Conservation (phyloP, 2,113 vertebrate genomes). For the Vireo altiloquus region DNA sequence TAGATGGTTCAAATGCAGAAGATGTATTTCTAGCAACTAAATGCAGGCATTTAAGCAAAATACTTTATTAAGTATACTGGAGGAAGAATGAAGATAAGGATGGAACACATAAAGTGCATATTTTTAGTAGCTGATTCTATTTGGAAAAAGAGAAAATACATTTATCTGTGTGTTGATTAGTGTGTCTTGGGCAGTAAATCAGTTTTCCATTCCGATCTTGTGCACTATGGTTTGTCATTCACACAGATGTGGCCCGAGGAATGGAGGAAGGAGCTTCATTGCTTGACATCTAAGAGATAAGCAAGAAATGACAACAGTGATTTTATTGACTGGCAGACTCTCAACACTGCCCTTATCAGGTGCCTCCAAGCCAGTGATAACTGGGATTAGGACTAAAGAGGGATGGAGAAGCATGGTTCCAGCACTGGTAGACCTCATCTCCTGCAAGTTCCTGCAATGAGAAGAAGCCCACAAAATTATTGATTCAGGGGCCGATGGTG, state of each 20-base stretch:
- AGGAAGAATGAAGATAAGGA: not conserved
- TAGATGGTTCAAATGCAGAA: not conserved
- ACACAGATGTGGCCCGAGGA: not conserved
- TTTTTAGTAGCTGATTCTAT: not conserved
- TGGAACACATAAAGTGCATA: not conserved
- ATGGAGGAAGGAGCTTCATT: not conserved
- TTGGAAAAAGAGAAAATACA: not conserved
- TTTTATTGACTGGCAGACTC: not conserved
- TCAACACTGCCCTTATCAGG: not conserved
- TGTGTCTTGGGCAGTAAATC: not conserved
- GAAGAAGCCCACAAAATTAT: not conserved
- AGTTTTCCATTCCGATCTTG: not conserved
- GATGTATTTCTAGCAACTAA: not conserved
- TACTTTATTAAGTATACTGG: not conserved
- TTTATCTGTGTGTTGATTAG: not conserved
- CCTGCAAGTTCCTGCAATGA: not conserved
- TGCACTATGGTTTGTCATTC: not conserved
- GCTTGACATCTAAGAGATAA: constrained; percentile 33
- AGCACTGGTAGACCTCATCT: not conserved
- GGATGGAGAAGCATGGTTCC: not conserved
- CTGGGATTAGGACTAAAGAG: not conserved
- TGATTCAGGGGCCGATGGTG: not conserved
- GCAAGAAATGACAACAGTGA: not conserved
- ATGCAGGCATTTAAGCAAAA: not conserved
- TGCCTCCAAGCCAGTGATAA: not conserved